Conservation (phyloP, 2,113 vertebrate species). For the Mustela nigripes region DNA sequence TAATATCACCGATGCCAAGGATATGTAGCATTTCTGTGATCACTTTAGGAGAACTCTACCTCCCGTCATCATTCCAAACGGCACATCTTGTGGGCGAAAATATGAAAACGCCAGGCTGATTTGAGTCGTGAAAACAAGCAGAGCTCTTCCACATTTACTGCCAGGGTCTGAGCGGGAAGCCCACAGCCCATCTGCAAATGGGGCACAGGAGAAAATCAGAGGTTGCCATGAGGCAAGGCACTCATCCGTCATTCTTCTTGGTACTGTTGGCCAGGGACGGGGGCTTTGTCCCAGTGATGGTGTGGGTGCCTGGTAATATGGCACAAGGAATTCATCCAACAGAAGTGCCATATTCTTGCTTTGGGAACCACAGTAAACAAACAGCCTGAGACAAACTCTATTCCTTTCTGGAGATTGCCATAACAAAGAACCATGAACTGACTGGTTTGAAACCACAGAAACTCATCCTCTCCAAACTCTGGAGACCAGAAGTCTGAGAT, state of each 20-base stretch:
- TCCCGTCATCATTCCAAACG: not conserved
- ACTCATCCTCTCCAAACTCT: rapidly evolving
- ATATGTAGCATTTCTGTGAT: not conserved
- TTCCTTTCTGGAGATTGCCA: not conserved
- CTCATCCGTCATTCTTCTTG: not conserved
- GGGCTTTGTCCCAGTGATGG: not conserved
- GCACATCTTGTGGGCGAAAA: not conserved
- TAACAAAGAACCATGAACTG: not conserved
- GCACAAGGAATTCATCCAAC: not conserved
- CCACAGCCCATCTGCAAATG: not conserved
- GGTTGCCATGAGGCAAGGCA: not conserved
- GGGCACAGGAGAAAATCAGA: not conserved
- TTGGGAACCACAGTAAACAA: no score
- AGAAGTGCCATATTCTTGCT: not conserved
- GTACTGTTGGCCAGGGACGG: not conserved
- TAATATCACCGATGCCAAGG: not conserved
- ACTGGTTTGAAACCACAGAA: not conserved
- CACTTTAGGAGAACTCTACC: not conserved
- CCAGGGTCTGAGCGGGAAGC: not conserved
- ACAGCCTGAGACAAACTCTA: no score
- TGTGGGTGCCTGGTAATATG: not conserved
- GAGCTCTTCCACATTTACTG: not conserved
- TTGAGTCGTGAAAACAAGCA: not conserved
- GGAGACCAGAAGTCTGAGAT: not conserved
- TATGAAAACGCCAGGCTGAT: not conserved